Conservation (phyloP, 2,113 vertebrate genomes). For the Prinia subflava region DNA sequence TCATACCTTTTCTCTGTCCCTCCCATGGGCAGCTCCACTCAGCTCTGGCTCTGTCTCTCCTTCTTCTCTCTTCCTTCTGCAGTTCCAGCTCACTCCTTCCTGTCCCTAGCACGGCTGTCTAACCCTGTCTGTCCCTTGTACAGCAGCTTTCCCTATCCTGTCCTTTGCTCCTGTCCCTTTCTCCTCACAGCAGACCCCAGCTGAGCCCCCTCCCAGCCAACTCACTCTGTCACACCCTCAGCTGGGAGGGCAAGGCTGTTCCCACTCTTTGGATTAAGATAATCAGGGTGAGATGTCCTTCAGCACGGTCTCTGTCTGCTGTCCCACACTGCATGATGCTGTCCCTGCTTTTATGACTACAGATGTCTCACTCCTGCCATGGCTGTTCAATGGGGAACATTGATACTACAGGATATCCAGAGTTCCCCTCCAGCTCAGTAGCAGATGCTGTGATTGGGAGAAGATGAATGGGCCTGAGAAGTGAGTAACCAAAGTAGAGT, state of each 20-base stretch:
- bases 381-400: neutral
- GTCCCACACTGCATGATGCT: neutral
- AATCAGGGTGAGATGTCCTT: too few relatives aligned
- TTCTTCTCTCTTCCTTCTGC: neutral
- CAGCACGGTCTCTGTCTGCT: neutral
- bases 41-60: neutral
- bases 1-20: neutral
- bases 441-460: neutral
- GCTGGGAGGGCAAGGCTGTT: too few relatives aligned
- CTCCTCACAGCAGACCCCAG: neutral
- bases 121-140: neutral
- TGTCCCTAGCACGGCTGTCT: neutral
- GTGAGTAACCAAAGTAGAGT: accelerated
- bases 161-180: neutral
- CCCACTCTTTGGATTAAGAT: too few relatives aligned
- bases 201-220: too few relatives aligned
- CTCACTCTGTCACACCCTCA: neutral
- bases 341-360: too few relatives aligned
- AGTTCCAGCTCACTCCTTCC: neutral
- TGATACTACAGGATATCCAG: neutral
- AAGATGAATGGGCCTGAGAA: neutral
- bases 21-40: neutral
- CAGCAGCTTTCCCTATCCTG: neutral
- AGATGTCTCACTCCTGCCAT: neutral
- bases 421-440: neutral